Percentiles rank a stretch among this genome's conserved stretches.
Evolutionary conservation across 1,140 invertebrate genomes (phyloP).

Genomic region (Cotesia glomerata): DNA sequence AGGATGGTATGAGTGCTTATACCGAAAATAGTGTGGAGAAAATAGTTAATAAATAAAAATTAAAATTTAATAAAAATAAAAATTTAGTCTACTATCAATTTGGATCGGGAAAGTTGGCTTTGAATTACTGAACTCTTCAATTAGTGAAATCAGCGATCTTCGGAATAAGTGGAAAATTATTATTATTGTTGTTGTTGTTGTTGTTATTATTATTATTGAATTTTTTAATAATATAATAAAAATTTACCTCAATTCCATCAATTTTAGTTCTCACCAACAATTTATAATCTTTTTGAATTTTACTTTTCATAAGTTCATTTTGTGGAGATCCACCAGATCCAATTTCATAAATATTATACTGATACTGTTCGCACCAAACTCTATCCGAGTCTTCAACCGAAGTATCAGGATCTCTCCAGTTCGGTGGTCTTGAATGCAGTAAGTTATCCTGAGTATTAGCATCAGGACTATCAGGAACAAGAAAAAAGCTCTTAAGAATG

Average conservation of each 20-base stretch:
- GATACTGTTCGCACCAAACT: conserved; percentile 27
- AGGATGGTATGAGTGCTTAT: too few relatives aligned
- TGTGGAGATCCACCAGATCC: conserved; percentile 42
- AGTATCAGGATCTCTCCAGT: background rate
- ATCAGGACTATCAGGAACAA: too few relatives aligned
- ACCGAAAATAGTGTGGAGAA: too few relatives aligned
- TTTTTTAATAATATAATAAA: background rate
- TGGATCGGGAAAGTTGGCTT: too few relatives aligned
- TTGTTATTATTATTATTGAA: background rate
- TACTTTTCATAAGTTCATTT: conserved; percentile 48
- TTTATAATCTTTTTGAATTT: conserved; percentile 49
- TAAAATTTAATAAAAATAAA: too few relatives aligned
- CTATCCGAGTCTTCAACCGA: background rate
- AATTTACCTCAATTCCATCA: conserved; percentile 55
- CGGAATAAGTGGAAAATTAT: too few relatives aligned
- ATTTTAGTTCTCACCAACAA: conserved; percentile 58
- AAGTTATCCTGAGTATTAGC: background rate
- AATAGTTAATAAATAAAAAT: too few relatives aligned
- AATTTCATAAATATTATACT: conserved; percentile 59
- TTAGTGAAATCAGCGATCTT: too few relatives aligned
- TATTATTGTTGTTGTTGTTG: too few relatives aligned
- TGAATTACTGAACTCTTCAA: too few relatives aligned
- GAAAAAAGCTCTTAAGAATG: conserved; percentile 41
- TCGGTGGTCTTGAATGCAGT: background rate
- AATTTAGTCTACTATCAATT: too few relatives aligned